Base-by-base conservation (phyloP, 1,140 invertebrate species). In the Eupristina koningsbergeri region DNA sequence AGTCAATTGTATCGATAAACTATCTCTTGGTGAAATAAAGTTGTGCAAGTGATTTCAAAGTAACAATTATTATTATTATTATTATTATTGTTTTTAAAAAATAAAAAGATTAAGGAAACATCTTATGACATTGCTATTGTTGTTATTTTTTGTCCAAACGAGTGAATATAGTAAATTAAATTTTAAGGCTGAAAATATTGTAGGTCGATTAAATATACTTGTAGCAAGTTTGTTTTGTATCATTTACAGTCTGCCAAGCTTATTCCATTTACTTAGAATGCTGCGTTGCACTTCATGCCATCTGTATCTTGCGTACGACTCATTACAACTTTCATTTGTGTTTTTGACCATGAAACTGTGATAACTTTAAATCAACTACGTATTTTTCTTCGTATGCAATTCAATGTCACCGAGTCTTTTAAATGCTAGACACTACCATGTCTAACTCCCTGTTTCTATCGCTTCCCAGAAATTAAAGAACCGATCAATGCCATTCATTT, bases 281-380 rank as follows among this genome's bases (percentile, higher is more conserved):
- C 76, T n/a, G n/a, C 50, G 31, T 73, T 47, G 67, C 67, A 45
- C 2, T 63, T 71, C 53, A 58, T 64, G 82, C 53, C 76, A 80
- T 76, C 75, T 83, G 75, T 77, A 83, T 83, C 63, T 58, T 39
- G 45, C 31, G 45, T 47, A 31, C 47, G 39, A 61, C 22, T 22
- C 41, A n/a, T 77, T 81, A 34, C 80, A 36, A 19, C 69, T 41
- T 61, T 78, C 64, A 11, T 63, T 73, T 73, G 67, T 58, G 39
- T 29, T 74, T 79, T 74, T 84, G 82, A 79, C 82, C 82, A 63
- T 84, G 82, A 84, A 79, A 84, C 74, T 61, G 36, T 50, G 82
- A 84, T 84, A 79, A 79, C 50, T 19, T 61, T 26, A 17, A 71
- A 45, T 77, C 61, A 71, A 39, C 53, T 26, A n/a, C 17, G 41